These are phyloP conservation scores for Muntiacus reevesi DNA, from an alignment of 2,113 vertebrate species.

Conservation along the genomic window DNA sequence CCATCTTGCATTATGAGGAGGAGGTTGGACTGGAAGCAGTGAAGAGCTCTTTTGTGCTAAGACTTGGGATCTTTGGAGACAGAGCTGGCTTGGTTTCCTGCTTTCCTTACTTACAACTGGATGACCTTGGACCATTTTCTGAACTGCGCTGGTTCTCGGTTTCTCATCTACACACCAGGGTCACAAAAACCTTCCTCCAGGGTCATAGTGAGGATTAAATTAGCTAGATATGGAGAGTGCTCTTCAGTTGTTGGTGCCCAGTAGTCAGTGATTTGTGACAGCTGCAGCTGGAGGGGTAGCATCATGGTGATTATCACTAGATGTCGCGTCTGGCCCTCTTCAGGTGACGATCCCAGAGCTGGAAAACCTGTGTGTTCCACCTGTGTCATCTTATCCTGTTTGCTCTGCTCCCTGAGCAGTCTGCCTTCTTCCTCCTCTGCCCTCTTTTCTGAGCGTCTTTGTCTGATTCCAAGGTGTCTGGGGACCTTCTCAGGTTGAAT, in stretches of 20 bases:
- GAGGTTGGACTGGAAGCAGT: background rate
- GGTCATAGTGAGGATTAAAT: background rate
- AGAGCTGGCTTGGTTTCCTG: background rate
- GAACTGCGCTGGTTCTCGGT: background rate
- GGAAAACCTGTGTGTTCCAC: background rate
- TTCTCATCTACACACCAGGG: background rate
- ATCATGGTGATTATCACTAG: background rate
- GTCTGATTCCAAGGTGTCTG: background rate
- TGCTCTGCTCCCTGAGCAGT: rapidly evolving
- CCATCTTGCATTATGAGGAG: background rate
- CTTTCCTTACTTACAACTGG: background rate
- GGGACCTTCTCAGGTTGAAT: background rate
- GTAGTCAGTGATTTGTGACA: background rate
- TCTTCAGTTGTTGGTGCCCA: background rate
- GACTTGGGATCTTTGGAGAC: background rate
- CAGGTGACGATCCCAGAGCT: background rate
- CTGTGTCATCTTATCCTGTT: background rate
- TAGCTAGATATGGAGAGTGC: background rate
- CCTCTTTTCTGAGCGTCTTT: background rate
- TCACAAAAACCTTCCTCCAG: background rate
- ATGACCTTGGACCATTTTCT: background rate
- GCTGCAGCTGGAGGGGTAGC: background rate
- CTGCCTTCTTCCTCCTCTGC: background rate
- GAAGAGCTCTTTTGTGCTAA: background rate
- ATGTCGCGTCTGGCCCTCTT: background rate